Evolutionary conservation across 2,797 vertebrate species (phyloP).

Genomic region (Ateles fusciceps): DNA sequence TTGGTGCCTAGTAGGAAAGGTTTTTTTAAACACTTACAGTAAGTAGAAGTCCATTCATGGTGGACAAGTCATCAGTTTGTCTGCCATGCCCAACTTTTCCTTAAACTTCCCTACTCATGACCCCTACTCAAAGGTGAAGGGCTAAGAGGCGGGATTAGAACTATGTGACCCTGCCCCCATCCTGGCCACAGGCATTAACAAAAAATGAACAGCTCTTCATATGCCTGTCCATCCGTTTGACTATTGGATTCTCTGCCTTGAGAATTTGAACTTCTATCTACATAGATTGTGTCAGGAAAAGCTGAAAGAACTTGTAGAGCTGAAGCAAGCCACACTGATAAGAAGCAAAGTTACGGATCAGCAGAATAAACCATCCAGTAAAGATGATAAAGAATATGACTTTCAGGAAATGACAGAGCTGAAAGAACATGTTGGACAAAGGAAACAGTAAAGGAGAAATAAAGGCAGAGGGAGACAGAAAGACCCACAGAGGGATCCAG

Average conservation of each 20-base stretch:
- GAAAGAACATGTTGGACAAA: background rate
- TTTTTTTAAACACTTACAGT: background rate
- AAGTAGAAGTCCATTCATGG: background rate
- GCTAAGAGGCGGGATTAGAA: background rate
- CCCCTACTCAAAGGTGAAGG: background rate
- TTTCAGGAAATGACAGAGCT: background rate
- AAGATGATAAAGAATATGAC: background rate
- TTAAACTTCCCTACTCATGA: background rate
- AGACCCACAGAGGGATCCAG: background rate
- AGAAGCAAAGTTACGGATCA: background rate
- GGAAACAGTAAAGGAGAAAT: background rate
- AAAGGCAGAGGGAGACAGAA: background rate
- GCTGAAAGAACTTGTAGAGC: background rate
- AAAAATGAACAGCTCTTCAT: background rate
- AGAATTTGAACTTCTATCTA: background rate
- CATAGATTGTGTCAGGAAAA: background rate
- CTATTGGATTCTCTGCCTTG: background rate
- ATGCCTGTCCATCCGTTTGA: background rate
- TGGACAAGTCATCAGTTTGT: background rate
- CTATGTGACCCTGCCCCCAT: background rate
- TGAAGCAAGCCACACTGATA: background rate
- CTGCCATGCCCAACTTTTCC: background rate
- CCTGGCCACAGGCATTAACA: background rate
- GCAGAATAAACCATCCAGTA: background rate
- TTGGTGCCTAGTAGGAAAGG: background rate